These are phyloP conservation scores for Hydraecia micacea DNA, from an alignment of 2,888 invertebrate genomes.

Conservation along the genomic window DNA sequence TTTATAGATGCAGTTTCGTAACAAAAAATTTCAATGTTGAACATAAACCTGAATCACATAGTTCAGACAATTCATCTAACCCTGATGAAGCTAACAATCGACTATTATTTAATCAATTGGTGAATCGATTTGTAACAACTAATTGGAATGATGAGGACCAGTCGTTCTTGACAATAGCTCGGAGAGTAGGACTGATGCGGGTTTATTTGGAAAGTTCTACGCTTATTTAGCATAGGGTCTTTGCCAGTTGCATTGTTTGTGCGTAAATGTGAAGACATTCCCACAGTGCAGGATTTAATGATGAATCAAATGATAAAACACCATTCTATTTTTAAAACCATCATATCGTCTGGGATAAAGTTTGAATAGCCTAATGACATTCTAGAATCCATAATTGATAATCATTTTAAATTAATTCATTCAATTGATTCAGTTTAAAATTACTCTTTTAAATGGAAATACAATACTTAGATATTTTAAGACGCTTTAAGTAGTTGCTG, in stretches of 20 bases:
- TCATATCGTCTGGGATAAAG: background rate
- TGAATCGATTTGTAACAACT: constrained; percentile 72
- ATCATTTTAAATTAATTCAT: background rate
- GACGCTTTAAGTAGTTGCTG: background rate
- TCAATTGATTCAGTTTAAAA: background rate
- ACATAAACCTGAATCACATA: constrained; percentile 55
- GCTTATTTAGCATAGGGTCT: constrained; percentile 32
- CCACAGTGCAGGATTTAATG: constrained; percentile 25
- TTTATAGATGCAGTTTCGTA: constrained; percentile 42
- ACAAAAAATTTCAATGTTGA: constrained; percentile 49
- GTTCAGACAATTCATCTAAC: constrained; percentile 49
- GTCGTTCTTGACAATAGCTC: constrained; percentile 46
- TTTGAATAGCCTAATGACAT: background rate
- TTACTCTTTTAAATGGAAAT: background rate
- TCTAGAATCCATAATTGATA: background rate
- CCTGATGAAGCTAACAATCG: constrained; percentile 58
- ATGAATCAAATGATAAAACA: background rate
- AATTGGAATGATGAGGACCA: constrained; percentile 62
- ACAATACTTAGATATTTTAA: background rate
- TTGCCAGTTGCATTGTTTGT: constrained; percentile 38
- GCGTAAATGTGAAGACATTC: constrained; percentile 54
- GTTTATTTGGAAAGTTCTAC: constrained; percentile 47
- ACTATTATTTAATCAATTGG: constrained; percentile 68
- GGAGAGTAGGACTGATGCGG: constrained; percentile 26
- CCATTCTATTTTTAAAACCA: background rate